Evolutionary conservation across 2,113 vertebrate species (phyloP), one percentile per base, ranked within the genome.

Genomic region (Pogonocichla stellata): DNA sequence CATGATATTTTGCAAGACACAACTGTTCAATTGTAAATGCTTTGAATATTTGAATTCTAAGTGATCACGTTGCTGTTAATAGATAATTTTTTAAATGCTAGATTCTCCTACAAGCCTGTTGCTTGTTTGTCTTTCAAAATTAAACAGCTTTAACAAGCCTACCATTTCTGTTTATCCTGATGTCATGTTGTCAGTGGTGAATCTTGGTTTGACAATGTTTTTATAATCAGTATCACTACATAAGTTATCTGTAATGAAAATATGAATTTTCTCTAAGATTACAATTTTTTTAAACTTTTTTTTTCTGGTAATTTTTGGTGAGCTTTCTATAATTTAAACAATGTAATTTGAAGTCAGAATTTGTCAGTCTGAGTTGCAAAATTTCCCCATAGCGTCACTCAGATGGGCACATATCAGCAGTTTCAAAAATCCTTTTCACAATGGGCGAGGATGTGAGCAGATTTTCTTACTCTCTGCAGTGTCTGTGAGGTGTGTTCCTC

Each of bases 81-180:
- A 36, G 1, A 31, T 42, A 1, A 7, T 47, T 7, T 34, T 6
- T 1, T 7, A 12, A 48, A 72, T 9, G 20, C 23, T 53, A 12
- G 9, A 53, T 92, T 91, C 24, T 66, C 14, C 36, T 48, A 7
- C 1, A 9, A 26, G 24, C 50, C 17, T 45, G n/a, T 50, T 72
- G 16, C 50, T 80, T 90, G 19, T 47, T 70, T 91, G 13, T 64
- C n/a, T 67, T 78, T 51, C 19, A 60, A 62, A 71, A 58, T 40
- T 9, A 50, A 81, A 31, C 16, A 58, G 26, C 20, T 67, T 61
- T 34, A 51, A 29, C 25, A 81, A 74, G 18, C 24, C 19, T 61
- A 7, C n/a, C 3, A 1, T 38, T 42, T 89, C 48, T 62, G 1
- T 70, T 60, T 90, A 48, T 86, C 45, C 42, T 65, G 38, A 34